These are phyloP conservation scores for Procavia capensis DNA, from an alignment of 2,113 vertebrate genomes.

Conservation along the genomic window DNA sequence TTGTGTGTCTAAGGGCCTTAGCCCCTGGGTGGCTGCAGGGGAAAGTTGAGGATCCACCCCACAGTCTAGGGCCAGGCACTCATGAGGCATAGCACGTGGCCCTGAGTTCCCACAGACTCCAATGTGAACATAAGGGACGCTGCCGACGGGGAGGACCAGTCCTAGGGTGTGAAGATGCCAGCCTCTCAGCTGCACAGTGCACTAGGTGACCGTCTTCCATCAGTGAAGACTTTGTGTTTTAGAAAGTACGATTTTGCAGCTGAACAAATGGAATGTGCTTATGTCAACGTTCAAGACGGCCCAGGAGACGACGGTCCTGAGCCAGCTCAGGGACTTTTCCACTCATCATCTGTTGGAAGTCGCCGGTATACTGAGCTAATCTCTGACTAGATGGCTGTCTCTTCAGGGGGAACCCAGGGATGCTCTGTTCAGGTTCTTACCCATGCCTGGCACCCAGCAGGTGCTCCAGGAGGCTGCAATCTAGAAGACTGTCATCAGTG, in stretches of 20 bases:
- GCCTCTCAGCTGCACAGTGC: neutral
- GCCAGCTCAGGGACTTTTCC: neutral
- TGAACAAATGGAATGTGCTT: neutral
- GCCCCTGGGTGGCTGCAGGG: neutral
- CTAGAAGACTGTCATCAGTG: neutral
- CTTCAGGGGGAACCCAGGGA: neutral
- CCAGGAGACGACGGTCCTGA: neutral
- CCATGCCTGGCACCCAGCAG: neutral
- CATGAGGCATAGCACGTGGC: neutral
- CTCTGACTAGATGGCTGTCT: neutral
- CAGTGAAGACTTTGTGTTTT: neutral
- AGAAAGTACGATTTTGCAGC: neutral
- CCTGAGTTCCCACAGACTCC: neutral
- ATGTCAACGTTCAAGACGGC: neutral
- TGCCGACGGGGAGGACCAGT: neutral
- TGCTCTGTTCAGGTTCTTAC: neutral
- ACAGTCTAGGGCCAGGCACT: neutral
- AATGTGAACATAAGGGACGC: neutral
- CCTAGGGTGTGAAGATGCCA: neutral
- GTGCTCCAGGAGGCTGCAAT: neutral
- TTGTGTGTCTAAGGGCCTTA: fast-evolving
- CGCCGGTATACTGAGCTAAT: neutral
- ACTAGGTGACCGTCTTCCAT: neutral
- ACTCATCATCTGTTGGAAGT: neutral
- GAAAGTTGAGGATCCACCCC: neutral